Evolutionary conservation across 2,113 vertebrate genomes (phyloP).

Genomic region (Anser cygnoides): DNA sequence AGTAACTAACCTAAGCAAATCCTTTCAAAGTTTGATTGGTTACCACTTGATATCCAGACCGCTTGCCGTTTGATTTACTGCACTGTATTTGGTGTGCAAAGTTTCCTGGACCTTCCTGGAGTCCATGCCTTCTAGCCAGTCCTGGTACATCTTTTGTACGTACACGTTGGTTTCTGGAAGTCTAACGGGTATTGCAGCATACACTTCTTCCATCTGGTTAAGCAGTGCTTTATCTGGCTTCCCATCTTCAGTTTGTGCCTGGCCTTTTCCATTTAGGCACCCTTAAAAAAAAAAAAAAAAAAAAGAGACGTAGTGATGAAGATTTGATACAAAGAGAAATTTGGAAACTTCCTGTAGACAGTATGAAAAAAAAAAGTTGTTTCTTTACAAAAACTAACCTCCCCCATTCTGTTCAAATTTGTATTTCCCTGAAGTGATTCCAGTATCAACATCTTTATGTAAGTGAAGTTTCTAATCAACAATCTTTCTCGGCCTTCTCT

Average conservation of each 20-base stretch:
- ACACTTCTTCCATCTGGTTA: slow-evolving; percentile 90
- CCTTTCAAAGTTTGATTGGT: background rate
- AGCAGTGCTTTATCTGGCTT: slow-evolving; percentile 83
- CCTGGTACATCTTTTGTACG: slow-evolving; percentile 86
- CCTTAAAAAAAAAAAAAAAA: slow-evolving; percentile 73
- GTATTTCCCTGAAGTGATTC: background rate
- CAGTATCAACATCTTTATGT: background rate
- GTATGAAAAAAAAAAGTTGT: too few relatives aligned
- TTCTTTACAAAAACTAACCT: background rate
- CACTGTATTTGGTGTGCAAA: slow-evolving; percentile 83
- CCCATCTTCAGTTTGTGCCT: slow-evolving; percentile 78
- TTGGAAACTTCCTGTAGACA: background rate
- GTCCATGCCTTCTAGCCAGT: slow-evolving; percentile 90
- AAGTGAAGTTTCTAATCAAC: background rate
- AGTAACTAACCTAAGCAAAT: background rate
- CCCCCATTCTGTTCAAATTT: background rate
- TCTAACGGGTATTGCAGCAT: slow-evolving; percentile 81
- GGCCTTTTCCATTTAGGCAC: slow-evolving; percentile 89
- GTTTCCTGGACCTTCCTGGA: slow-evolving; percentile 77
- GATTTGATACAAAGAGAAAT: background rate
- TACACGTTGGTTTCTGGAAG: slow-evolving; percentile 81
- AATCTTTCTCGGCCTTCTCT: background rate
- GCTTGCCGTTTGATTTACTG: slow-evolving; percentile 40
- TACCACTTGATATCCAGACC: slow-evolving; percentile 81
- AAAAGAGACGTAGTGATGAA: background rate